Percentiles rank a stretch among this genome's conserved stretches.
Evolutionary conservation across 2,797 vertebrate species (phyloP).

Genomic region (Diplodus puntazzo): DNA sequence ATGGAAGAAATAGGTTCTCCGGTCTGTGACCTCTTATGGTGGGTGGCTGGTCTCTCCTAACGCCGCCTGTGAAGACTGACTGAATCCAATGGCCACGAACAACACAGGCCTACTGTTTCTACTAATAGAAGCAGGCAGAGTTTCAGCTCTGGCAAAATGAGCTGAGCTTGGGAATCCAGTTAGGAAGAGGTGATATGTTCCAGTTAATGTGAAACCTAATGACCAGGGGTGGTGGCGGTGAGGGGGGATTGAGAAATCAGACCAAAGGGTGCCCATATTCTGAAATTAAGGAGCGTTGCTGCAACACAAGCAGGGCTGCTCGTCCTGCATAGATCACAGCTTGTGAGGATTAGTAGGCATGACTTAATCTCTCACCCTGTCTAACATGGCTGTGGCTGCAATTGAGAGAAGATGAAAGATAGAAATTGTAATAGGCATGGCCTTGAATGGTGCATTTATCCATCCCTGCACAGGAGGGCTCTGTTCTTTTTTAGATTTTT

Average conservation of each 20-base stretch:
- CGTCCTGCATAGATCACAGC: conserved; percentile 79
- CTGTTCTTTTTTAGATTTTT: conserved; percentile 4
- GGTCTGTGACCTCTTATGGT: conserved; percentile 49
- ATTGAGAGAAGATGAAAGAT: conserved; percentile 68
- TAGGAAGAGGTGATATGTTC: conserved; percentile 62
- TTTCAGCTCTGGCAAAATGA: conserved; percentile 70
- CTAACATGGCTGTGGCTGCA: conserved; percentile 71
- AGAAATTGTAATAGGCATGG: conserved; percentile 42
- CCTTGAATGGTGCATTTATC: conserved; percentile 36
- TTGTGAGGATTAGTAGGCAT: conserved; percentile 82
- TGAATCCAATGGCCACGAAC: conserved; percentile 58
- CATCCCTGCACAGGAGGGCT: neutral
- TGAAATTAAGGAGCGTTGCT: conserved; percentile 58
- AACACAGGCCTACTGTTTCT: conserved; percentile 74
- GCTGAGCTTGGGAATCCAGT: conserved; percentile 57
- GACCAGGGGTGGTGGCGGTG: neutral
- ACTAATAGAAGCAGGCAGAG: conserved; percentile 76
- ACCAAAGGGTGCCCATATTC: conserved; percentile 44
- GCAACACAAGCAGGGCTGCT: conserved; percentile 62
- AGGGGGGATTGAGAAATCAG: conserved; percentile 58
- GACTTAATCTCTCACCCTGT: conserved; percentile 82
- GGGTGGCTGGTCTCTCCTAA: conserved; percentile 42
- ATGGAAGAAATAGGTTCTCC: conserved; percentile 30
- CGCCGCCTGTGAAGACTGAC: conserved; percentile 40
- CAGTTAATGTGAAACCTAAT: conserved; percentile 72